A percentile compares a stretch with the other conserved stretches of the same genome.
phyloP scores from a whole-genome alignment of 2,888 invertebrate species.

The Mellilla xanthometata region DNA sequence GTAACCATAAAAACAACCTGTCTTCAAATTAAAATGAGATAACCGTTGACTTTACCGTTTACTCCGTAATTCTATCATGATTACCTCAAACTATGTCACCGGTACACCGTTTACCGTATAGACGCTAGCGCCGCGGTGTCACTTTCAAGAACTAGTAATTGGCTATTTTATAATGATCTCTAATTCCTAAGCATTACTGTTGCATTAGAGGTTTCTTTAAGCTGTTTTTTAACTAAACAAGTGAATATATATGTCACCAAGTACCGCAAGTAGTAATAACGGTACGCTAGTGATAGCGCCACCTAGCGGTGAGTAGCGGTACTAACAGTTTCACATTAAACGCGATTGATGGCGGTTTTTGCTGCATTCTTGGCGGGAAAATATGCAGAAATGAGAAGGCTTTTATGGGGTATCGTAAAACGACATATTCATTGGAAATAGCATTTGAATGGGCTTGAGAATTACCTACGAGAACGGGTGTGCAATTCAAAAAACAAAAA shows the following conservation, averaged over 20 bases:
- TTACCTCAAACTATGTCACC: slow-evolving; percentile 2
- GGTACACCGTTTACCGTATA: slow-evolving; percentile 1
- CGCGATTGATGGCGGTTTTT: slow-evolving; percentile 56
- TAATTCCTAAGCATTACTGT: neutral
- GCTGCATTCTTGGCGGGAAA: slow-evolving; percentile 7
- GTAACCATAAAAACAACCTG: neutral
- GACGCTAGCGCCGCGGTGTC: neutral
- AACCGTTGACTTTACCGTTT: slow-evolving; percentile 11
- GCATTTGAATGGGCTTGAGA: neutral
- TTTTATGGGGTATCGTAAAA: too few relatives aligned
- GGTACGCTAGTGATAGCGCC: slow-evolving; percentile 56
- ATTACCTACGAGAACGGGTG: neutral
- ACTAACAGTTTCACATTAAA: slow-evolving; percentile 53
- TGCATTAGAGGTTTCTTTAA: neutral
- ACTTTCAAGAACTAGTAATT: slow-evolving; percentile 5
- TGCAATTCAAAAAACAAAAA: too few relatives aligned
- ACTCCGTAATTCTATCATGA: slow-evolving; percentile 5
- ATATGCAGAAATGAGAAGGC: too few relatives aligned
- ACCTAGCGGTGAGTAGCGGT: slow-evolving; percentile 73
- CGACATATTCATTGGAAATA: too few relatives aligned
- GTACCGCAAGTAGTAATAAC: slow-evolving; percentile 24
- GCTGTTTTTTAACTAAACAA: neutral
- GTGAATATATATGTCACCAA: slow-evolving; percentile 1
- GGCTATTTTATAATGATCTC: neutral
- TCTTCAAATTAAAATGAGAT: slow-evolving; percentile 5